phyloP scores from a whole-genome alignment of 2,888 invertebrate species.

The Deroplatys truncata region DNA sequence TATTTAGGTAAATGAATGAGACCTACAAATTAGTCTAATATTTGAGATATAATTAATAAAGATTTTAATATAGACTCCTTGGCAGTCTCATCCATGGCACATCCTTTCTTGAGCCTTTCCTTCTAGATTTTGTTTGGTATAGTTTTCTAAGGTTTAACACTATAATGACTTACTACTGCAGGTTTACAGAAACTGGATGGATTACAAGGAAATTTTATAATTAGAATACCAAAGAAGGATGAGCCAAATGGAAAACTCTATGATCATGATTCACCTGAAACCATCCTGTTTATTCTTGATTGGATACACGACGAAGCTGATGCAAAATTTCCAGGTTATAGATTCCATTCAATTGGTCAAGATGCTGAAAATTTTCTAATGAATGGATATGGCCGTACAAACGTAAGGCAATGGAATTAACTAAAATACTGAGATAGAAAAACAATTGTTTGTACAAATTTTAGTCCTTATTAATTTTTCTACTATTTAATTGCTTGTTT shows the following conservation, averaged over 20 bases:
- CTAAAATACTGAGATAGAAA: no score
- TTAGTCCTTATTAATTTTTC: no score
- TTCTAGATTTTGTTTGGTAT: no score
- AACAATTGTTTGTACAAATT: no score
- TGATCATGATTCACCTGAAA: neutral
- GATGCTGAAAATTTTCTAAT: neutral
- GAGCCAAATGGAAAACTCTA: neutral
- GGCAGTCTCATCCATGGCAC: no score
- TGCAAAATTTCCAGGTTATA: neutral
- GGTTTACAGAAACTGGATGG: conserved; percentile 5
- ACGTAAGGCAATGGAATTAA: neutral
- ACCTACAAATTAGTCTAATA: no score
- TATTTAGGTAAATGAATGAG: no score
- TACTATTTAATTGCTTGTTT: no score
- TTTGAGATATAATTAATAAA: no score
- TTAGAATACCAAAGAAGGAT: neutral
- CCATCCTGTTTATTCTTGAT: neutral
- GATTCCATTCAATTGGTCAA: neutral
- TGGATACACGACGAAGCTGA: neutral
- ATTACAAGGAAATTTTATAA: neutral
- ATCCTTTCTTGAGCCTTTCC: no score
- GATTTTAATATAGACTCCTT: no score
- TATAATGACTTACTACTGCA: neutral
- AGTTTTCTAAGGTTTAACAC: no score
- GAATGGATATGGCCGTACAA: neutral